Percentiles rank a stretch among this genome's conserved stretches.
These are phyloP conservation scores for Plutella xylostella DNA, from an alignment of 2,888 invertebrate genomes.

Conservation along the genomic window DNA sequence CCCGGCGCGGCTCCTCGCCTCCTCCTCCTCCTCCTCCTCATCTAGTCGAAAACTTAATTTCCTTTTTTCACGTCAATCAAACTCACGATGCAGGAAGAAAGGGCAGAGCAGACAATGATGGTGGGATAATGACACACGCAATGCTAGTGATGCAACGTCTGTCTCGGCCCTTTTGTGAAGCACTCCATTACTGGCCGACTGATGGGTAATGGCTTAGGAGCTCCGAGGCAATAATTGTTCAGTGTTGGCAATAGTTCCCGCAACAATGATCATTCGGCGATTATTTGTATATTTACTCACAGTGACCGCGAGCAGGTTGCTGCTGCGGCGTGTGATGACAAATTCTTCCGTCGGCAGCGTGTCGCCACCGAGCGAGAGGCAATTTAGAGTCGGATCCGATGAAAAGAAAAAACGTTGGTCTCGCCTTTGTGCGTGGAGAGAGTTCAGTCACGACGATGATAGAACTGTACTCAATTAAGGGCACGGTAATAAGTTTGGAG, in stretches of 20 bases:
- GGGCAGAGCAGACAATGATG: conserved; percentile 20
- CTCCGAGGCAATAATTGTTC: neutral
- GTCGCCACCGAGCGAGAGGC: too few species aligned
- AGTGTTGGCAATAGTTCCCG: neutral
- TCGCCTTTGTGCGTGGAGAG: neutral
- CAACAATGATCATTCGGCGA: neutral
- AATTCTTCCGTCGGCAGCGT: too few species aligned
- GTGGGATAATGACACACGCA: conserved; percentile 48
- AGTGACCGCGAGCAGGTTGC: too few species aligned
- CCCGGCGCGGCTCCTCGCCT: conserved; percentile 53
- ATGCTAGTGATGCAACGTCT: conserved; percentile 39
- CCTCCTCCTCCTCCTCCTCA: conserved; percentile 10
- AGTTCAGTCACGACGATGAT: conserved; percentile 2
- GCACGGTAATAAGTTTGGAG: conserved; percentile 15
- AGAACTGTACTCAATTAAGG: conserved; percentile 17
- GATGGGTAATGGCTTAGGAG: conserved; percentile 36
- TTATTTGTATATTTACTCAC: too few species aligned
- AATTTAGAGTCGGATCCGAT: too few species aligned
- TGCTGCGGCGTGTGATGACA: too few species aligned
- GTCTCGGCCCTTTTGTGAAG: conserved; percentile 57
- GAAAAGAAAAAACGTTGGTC: too few species aligned
- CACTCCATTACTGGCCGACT: conserved; percentile 42
- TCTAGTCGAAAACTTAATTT: neutral
- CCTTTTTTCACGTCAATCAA: neutral
- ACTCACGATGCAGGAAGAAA: conserved; percentile 2